These are phyloP conservation scores for Colaptes auratus DNA, from an alignment of 2,113 vertebrate species.

Conservation along the genomic window DNA sequence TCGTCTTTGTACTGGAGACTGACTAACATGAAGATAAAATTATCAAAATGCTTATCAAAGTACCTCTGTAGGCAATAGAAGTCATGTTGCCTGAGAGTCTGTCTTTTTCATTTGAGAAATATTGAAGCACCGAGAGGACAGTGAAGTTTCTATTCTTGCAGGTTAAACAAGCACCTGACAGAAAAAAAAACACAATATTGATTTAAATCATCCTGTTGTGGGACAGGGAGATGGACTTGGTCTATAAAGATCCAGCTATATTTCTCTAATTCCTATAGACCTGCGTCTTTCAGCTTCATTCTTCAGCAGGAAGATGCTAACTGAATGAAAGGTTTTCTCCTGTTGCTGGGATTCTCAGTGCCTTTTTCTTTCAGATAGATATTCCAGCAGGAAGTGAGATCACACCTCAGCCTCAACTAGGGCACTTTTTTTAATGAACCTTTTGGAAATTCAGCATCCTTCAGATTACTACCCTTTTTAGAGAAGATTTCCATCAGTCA, in stretches of 20 bases:
- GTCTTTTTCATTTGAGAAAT: not conserved
- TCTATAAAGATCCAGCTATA: not conserved
- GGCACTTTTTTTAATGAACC: not conserved
- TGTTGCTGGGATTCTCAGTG: not conserved
- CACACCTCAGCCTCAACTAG: not conserved
- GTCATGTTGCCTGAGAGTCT: not conserved
- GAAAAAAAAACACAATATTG: not conserved
- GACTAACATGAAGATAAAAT: not conserved
- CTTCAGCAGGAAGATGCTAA: not conserved
- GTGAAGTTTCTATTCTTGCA: not conserved
- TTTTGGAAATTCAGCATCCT: not conserved
- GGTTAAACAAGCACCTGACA: not conserved
- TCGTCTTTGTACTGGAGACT: not conserved
- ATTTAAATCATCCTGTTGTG: not conserved
- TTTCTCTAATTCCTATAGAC: not conserved
- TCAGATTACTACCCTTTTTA: not conserved
- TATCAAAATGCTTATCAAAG: not conserved
- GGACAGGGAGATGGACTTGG: not conserved
- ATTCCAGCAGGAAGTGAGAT: not conserved
- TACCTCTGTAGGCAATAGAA: not conserved
- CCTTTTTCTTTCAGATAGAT: not conserved
- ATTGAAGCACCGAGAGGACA: not conserved
- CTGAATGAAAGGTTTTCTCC: not conserved
- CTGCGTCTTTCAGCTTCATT: not conserved
- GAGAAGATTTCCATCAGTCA: not conserved